phyloP scores from a whole-genome alignment of 2,888 invertebrate species.

The Habrosyne pyritoides region DNA sequence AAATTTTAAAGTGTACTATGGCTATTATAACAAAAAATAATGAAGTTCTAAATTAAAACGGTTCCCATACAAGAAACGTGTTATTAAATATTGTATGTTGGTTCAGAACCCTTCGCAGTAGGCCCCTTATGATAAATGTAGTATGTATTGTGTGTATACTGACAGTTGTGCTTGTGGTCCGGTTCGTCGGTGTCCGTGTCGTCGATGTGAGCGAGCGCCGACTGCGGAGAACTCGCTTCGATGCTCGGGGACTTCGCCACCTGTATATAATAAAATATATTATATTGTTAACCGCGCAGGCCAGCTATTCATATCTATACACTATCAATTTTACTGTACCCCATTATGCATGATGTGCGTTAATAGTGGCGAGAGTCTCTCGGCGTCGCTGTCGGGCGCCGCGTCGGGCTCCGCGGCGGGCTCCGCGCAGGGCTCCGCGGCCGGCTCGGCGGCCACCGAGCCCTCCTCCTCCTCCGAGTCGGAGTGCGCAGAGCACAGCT shows the following conservation, averaged over 20 bases:
- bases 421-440: conserved; percentile 27
- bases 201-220: conserved; percentile 85
- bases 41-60: too few species aligned
- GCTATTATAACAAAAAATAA: too few species aligned
- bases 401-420: conserved; percentile 80
- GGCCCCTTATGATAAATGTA: neutral
- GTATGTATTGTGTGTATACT: conserved; percentile 37
- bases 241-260: conserved; percentile 4
- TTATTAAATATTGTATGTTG: too few species aligned
- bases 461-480: conserved; percentile 48
- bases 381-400: conserved; percentile 92
- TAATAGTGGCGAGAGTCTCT: conserved; percentile 91
- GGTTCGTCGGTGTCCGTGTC: conserved; percentile 84
- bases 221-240: conserved; percentile 9
- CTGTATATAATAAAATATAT: conserved; percentile 25
- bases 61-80: too few species aligned
- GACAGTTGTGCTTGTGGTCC: conserved; percentile 59
- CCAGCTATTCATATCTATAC: conserved; percentile 12
- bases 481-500: conserved; percentile 33
- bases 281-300: conserved; percentile 1
- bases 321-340: conserved; percentile 29
- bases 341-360: conserved; percentile 65
- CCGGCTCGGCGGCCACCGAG: conserved; percentile 21
- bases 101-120: too few species aligned
- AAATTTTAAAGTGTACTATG: too few species aligned